A percentile compares a stretch with the other conserved stretches of the same genome.
phyloP scores from a whole-genome alignment of 2,797 vertebrate species.

The Coracias cyanogaster region DNA sequence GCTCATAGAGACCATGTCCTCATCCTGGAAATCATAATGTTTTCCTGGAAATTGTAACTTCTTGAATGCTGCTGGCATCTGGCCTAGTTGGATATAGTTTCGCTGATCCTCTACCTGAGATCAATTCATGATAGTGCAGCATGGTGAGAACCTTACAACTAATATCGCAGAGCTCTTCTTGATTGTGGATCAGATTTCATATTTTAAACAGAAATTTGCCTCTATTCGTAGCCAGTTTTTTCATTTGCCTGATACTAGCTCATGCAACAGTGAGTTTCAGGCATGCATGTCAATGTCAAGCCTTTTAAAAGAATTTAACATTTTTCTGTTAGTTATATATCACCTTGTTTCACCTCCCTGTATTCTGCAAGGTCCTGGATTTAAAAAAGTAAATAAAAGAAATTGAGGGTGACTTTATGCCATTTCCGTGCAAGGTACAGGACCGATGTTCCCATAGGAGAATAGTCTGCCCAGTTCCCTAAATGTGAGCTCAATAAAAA shows the following conservation, averaged over 20 bases:
- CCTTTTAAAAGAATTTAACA: slow-evolving; percentile 5
- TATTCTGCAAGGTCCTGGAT: neutral
- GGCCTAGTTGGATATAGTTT: neutral
- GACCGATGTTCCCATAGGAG: slow-evolving; percentile 22
- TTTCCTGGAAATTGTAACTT: slow-evolving; percentile 7
- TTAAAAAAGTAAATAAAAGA: slow-evolving; percentile 26
- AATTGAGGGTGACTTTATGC: neutral
- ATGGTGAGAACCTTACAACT: neutral
- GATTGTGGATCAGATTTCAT: neutral
- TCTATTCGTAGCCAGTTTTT: slow-evolving; percentile 25
- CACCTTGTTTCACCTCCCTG: neutral
- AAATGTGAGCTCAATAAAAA: slow-evolving; percentile 11
- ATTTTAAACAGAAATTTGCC: slow-evolving; percentile 16
- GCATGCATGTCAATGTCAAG: slow-evolving; percentile 29
- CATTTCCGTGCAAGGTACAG: neutral
- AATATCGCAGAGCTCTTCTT: slow-evolving; percentile 4
- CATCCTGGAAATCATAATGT: neutral
- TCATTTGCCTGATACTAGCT: slow-evolving; percentile 45
- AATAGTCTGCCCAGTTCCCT: slow-evolving; percentile 7
- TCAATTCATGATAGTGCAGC: neutral
- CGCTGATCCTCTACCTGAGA: neutral
- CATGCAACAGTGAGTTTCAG: slow-evolving; percentile 49
- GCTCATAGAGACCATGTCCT: neutral
- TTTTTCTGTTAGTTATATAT: slow-evolving; percentile 27
- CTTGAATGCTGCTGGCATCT: neutral